Evolutionary conservation across 2,113 vertebrate genomes (phyloP).

Genomic region (Microtus pennsylvanicus): DNA sequence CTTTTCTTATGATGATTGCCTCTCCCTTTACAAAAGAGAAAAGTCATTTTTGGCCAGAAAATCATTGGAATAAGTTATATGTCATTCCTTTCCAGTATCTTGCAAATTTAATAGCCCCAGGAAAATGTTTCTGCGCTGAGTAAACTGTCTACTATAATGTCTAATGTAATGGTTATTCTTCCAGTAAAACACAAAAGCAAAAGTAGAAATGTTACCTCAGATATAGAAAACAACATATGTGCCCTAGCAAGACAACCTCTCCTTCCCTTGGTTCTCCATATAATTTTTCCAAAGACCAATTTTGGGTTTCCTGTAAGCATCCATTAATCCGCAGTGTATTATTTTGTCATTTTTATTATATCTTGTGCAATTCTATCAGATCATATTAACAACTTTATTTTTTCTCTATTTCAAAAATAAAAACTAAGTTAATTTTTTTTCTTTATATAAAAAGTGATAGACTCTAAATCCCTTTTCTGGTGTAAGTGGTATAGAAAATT

Average conservation of each 20-base stretch:
- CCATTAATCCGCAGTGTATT: background rate
- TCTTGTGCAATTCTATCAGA: background rate
- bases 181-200: slow-evolving; percentile 37
- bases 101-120: slow-evolving; percentile 21
- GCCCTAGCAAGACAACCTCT: background rate
- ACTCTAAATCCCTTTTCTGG: background rate
- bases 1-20: background rate
- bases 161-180: background rate
- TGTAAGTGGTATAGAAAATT: background rate
- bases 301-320: background rate
- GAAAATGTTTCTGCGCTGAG: slow-evolving; percentile 40
- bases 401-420: background rate
- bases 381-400: background rate
- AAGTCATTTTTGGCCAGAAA: background rate
- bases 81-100: slow-evolving; percentile 4
- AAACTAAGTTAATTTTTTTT: background rate
- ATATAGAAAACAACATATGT: background rate
- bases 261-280: background rate
- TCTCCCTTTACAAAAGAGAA: background rate
- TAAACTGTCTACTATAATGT: background rate
- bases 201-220: slow-evolving; percentile 25
- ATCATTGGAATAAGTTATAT: slow-evolving; percentile 6
- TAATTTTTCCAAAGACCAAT: slow-evolving; percentile 26
- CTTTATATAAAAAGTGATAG: background rate
- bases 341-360: background rate